Conservation (phyloP, 2,797 vertebrate genomes). For the Sylvia borin region DNA sequence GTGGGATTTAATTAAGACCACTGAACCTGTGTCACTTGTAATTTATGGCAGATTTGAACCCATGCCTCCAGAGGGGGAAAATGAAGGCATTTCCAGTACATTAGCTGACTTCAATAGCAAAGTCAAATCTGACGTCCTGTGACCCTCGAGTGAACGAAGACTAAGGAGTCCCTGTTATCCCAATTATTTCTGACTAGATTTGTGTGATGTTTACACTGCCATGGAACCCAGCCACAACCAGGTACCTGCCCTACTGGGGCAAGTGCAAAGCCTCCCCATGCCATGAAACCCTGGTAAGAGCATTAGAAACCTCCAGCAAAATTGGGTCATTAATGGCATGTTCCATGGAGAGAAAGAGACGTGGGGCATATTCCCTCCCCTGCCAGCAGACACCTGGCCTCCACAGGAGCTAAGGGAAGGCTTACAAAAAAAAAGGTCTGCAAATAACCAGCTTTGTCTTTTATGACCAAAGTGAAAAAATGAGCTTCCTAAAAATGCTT, state of each 20-base stretch:
- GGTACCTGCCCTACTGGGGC: constrained; percentile 4
- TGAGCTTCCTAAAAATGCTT: neutral
- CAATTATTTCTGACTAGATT: constrained; percentile 54
- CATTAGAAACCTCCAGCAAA: neutral
- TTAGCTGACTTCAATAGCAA: constrained; percentile 42
- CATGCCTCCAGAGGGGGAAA: constrained; percentile 32
- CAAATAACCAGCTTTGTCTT: neutral
- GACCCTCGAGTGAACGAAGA: constrained; percentile 19
- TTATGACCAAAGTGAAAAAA: neutral
- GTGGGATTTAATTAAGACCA: constrained; percentile 43
- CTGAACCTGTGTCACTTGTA: constrained; percentile 42
- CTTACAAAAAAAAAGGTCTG: constrained; percentile 17
- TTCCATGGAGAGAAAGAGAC: neutral
- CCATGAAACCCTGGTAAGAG: neutral
- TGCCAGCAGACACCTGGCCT: constrained; percentile 2
- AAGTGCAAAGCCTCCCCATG: neutral
- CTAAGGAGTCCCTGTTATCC: constrained; percentile 6
- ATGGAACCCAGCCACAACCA: neutral
- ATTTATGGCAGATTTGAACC: constrained; percentile 34
- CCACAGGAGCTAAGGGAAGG: neutral
- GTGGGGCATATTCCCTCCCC: neutral
- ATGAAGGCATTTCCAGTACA: constrained; percentile 33
- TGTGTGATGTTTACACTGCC: constrained; percentile 44
- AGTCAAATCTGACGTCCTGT: neutral
- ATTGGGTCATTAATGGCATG: neutral